Conservation (phyloP, 2,888 invertebrate species). For the Euclidia mi region DNA sequence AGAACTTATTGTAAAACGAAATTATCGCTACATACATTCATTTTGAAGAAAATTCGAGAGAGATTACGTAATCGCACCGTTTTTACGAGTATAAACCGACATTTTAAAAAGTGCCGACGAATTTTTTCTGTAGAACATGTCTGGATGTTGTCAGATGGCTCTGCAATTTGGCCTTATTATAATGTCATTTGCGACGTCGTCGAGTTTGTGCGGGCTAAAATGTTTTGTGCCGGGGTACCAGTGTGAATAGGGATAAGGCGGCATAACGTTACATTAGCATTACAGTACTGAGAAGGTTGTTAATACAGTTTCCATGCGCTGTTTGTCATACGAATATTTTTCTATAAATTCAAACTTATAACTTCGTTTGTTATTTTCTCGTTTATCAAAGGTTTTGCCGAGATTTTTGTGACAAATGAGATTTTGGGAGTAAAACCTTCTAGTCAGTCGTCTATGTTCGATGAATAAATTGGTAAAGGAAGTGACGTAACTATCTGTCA, state of each 20-base stretch:
- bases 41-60: conserved; percentile 35
- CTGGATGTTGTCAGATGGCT: conserved; percentile 48
- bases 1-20: conserved; percentile 35
- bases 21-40: conserved; percentile 35
- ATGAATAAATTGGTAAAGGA: conserved; percentile 23
- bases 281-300: conserved; percentile 44
- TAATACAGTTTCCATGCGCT: conserved; percentile 23
- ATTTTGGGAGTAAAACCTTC: conserved; percentile 32
- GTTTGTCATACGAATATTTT: conserved; percentile 48
- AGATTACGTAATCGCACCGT: conserved; percentile 43
- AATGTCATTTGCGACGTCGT: conserved; percentile 69
- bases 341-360: conserved; percentile 32
- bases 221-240: conserved; percentile 61
- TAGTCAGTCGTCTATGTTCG: conserved; percentile 14
- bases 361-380: conserved; percentile 8
- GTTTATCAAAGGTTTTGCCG: conserved; percentile 30
- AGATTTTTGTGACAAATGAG: conserved; percentile 23
- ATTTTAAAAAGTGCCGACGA: conserved; percentile 42
- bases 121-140: conserved; percentile 33
- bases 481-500: conserved; percentile 30
- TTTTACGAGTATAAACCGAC: conserved; percentile 34
- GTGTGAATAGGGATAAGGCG: conserved; percentile 63
- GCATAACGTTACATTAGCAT: conserved; percentile 59
- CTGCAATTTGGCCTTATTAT: conserved; percentile 72
- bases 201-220: conserved; percentile 65